phyloP scores from a whole-genome alignment of 1,140 invertebrate species.

The Orius insidiosus region DNA sequence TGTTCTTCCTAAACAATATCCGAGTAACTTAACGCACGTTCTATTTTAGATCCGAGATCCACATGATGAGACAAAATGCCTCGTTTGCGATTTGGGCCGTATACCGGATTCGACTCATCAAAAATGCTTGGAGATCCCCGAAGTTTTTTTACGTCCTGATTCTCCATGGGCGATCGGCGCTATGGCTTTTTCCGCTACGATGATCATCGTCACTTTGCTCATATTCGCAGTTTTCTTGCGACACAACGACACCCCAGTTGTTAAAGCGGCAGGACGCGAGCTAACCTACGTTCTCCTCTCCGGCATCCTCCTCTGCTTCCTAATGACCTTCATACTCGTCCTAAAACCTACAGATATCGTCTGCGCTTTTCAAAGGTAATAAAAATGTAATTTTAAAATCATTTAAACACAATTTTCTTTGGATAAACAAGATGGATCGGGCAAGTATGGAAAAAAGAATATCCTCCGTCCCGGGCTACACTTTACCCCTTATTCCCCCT shows the following conservation, averaged over 20 bases:
- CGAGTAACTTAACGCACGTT: neutral
- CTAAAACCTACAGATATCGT: constrained; percentile 55
- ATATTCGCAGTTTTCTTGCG: constrained; percentile 38
- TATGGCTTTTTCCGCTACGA: constrained; percentile 58
- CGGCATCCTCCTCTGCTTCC: constrained; percentile 77
- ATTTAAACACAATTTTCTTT: neutral
- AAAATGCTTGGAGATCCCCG: constrained; percentile 59
- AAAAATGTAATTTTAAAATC: constrained; percentile 6
- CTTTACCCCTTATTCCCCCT: neutral
- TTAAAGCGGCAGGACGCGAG: constrained; percentile 75
- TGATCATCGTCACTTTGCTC: constrained; percentile 52
- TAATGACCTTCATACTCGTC: constrained; percentile 57
- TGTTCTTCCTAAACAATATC: too few species aligned
- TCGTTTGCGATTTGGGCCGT: constrained; percentile 59
- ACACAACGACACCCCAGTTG: constrained; percentile 70
- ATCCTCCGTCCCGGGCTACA: neutral
- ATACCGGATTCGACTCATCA: constrained; percentile 58
- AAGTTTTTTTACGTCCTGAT: constrained; percentile 61
- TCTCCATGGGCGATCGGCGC: constrained; percentile 80
- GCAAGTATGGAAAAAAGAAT: neutral
- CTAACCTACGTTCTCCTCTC: constrained; percentile 68
- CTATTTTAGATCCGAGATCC: constrained; percentile 12
- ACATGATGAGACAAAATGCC: constrained; percentile 54
- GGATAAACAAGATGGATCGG: constrained; percentile 1
- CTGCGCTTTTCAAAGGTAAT: constrained; percentile 57